Evolutionary conservation across 2,113 vertebrate genomes (phyloP).

Genomic region (Noturus placidus): DNA sequence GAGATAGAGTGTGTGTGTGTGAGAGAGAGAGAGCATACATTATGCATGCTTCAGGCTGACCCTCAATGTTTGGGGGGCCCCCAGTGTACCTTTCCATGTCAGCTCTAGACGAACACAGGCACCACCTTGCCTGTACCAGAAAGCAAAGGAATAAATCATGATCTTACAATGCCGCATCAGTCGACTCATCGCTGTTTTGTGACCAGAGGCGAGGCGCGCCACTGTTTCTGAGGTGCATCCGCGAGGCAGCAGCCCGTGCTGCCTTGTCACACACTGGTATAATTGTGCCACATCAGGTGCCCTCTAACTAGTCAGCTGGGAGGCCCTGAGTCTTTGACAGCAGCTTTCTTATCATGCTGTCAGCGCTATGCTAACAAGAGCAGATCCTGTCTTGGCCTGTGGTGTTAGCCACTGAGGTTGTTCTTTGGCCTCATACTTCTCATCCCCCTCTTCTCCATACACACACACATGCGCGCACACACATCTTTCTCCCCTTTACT

Average conservation of each 20-base stretch:
- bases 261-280: slow-evolving; percentile 93
- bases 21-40: slow-evolving; percentile 53
- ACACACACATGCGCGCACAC: neutral
- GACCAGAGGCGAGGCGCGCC: slow-evolving; percentile 82
- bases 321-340: slow-evolving; percentile 86
- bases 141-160: slow-evolving; percentile 95
- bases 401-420: slow-evolving; percentile 77
- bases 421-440: slow-evolving; percentile 71
- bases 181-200: slow-evolving; percentile 92
- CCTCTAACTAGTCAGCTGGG: slow-evolving; percentile 96
- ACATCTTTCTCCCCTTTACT: slow-evolving; percentile 39
- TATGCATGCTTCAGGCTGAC: slow-evolving; percentile 74
- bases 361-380: slow-evolving; percentile 94
- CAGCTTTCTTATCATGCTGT: slow-evolving; percentile 90
- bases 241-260: slow-evolving; percentile 85
- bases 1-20: too few species aligned
- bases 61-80: slow-evolving; percentile 69
- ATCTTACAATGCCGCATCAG: slow-evolving; percentile 88
- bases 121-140: slow-evolving; percentile 75
- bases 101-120: slow-evolving; percentile 77
- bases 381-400: slow-evolving; percentile 74
- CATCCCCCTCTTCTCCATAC: neutral
- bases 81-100: slow-evolving; percentile 79
- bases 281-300: slow-evolving; percentile 85
- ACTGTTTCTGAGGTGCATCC: slow-evolving; percentile 83